Evolutionary conservation across 2,797 vertebrate genomes (phyloP), one percentile per base, ranked within the genome.

Genomic region (Aratinga solstitialis): DNA sequence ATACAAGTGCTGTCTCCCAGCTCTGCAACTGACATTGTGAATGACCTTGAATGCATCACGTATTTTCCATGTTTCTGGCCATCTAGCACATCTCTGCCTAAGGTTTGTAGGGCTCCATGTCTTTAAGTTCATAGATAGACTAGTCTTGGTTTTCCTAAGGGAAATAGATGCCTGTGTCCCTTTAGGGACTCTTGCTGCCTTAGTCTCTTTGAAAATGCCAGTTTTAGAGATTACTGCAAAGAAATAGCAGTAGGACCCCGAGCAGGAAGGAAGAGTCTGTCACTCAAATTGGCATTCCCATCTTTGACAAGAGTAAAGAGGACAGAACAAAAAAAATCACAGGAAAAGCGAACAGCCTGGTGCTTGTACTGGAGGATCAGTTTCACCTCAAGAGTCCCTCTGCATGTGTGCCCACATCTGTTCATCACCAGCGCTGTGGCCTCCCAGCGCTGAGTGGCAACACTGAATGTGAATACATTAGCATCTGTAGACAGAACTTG

Each of bases 191-290:
- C 63, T 87, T 34, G 61, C 45, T 96, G 87, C 77, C 42, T 80
- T 40, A 83, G 77, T 66, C 74, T 91, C 91, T 89, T 95, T 94
- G 88, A 95, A 96, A 95, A 94, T 24, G 40, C 17, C 71, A 54
- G 1, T 87, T 84, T 79, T 66, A 45, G 77, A 72, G 61, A 72
- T 62, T n/a, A 22, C 53, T 74, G 68, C 38, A 61, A 53, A 42
- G 61, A 82, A 84, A 45, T 3, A 75, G 40, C 61, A 40, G 14
- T 1, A 26, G 16, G 68, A 87, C 62, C 42, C 0, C 0, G 21
- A 77, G 77, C 68, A 66, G 53, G 42, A 67, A 87, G 82, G 56
- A 88, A 51, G 40, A 24, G 38, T 51, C 81, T 82, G 67, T 53
- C 88, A 54, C 29, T 59, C 80, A 48, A 13, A 24, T 43, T 4